Percentiles rank a stretch among this genome's conserved stretches.
Evolutionary conservation across 1,140 invertebrate species (phyloP).

Genomic region (Paracyclopina nana): DNA sequence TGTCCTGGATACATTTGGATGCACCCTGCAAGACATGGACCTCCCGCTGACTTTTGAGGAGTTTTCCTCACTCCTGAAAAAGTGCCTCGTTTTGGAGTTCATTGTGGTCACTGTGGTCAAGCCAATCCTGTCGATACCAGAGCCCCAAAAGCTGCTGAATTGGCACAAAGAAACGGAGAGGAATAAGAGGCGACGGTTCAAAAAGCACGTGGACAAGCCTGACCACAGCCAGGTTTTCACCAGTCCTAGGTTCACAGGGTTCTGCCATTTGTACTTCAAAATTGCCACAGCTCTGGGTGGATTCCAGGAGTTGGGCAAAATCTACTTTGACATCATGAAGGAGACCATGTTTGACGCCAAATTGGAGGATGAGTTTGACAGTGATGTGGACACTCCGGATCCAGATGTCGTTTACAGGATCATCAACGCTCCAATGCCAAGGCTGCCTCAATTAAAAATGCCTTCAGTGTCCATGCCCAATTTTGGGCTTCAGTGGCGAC

Average conservation of each 20-base stretch:
- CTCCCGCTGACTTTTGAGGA: conserved; percentile 7
- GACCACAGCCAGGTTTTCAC: not conserved
- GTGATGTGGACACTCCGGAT: not conserved
- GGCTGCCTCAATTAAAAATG: too few species aligned
- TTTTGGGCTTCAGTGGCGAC: too few species aligned
- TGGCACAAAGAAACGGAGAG: conserved; percentile 6
- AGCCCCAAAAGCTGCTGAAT: conserved; percentile 7
- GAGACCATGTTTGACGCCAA: conserved; percentile 11
- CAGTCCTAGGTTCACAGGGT: conserved; percentile 5
- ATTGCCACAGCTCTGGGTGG: conserved; percentile 15
- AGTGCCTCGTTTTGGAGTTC: conserved; percentile 12
- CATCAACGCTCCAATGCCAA: not conserved
- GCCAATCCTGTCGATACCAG: conserved; percentile 5
- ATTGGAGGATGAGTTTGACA: not conserved
- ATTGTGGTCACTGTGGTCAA: conserved; percentile 14
- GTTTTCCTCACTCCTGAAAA: conserved; percentile 3
- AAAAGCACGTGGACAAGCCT: not conserved
- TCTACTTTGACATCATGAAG: conserved; percentile 17
- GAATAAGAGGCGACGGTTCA: conserved; percentile 7
- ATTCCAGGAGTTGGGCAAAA: conserved; percentile 13
- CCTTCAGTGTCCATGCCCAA: too few species aligned
- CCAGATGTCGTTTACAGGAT: not conserved
- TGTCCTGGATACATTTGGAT: conserved; percentile 9
- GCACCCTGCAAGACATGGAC: not conserved
- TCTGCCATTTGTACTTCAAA: conserved; percentile 14